Evolutionary conservation across 92 coral and sea anemone species (phyloP), one percentile per base, ranked within the genome.

Genomic region (Porites cylindrica): DNA sequence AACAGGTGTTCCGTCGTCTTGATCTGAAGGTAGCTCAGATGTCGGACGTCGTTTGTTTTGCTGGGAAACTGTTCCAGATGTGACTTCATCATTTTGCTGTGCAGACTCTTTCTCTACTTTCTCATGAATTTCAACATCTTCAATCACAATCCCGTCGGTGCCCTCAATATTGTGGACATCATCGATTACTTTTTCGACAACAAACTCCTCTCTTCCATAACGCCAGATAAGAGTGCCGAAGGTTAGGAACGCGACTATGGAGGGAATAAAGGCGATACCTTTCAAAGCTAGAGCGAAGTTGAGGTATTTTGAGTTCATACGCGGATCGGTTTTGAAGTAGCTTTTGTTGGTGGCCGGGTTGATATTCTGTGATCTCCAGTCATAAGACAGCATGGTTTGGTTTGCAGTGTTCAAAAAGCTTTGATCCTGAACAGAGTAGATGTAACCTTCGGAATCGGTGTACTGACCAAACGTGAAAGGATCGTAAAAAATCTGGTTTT

Each of bases 391-490:
- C 68, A 92, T 82, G n/a, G 93, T 97, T 75, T 97, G 77, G 85
- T 97, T 97, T 19, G 94, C 98, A 69, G 88, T 85, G 54, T 87
- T 80, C 12, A 95, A 76, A 71, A 93, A 93, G 21, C 81, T 24
- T 70, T 89, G 84, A 86, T 97, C 92, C 10, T 72, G 72, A 32
- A 97, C 92, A 10, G 93, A 58, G 80, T 79, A 95, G 47, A 97
- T 97, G 82, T 97, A 88, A 10, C 98, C 94, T 1, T 61, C 74
- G 1, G 96, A 65, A 81, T 81, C 89, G 3, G 98, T 88, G 81
- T 97, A 97, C 77, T 97, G 99, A 16, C 99, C 99, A 66, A 93
- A 97, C 53, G 84, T 86, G 80, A 91, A 97, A 14, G 99, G 99
- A 29, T 89, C 88, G 77, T 97, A 97, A 86, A 97, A 97, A 59